Conservation (phyloP, 1,140 invertebrate species). For the Drosophila lacteicornis region DNA sequence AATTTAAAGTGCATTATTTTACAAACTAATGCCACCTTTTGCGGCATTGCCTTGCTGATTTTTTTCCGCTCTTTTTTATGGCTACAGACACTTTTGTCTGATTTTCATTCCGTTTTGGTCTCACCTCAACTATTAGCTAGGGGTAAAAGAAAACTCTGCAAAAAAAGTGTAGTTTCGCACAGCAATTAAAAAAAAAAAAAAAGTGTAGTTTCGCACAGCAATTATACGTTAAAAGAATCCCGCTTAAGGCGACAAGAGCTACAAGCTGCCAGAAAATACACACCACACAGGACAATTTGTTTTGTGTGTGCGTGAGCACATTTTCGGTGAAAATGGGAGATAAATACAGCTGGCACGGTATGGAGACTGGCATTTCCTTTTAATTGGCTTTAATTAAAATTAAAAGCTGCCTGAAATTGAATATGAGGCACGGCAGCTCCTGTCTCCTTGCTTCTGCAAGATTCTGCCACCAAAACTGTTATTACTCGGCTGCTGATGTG, state of each 20-base stretch:
- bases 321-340: constrained; percentile 27
- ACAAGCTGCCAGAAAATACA: constrained; percentile 33
- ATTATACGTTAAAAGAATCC: constrained; percentile 58
- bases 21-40: too few species aligned
- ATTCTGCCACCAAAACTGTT: constrained; percentile 26
- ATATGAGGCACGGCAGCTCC: constrained; percentile 56
- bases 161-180: constrained; percentile 59
- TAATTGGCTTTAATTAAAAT: constrained; percentile 81
- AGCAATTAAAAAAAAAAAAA: constrained; percentile 71
- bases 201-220: constrained; percentile 60
- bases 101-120: constrained; percentile 3
- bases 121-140: constrained; percentile 16
- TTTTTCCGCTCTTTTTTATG: constrained; percentile 23
- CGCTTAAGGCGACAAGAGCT: constrained; percentile 51
- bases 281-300: constrained; percentile 72
- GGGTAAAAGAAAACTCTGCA: constrained; percentile 38
- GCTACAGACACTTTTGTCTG: constrained; percentile 31
- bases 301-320: constrained; percentile 72
- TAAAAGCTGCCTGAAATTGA: constrained; percentile 74
- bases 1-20: too few species aligned
- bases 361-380: constrained; percentile 41
- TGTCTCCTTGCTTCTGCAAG: not conserved
- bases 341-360: not conserved
- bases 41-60: too few species aligned
- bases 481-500: constrained; percentile 43